These are phyloP conservation scores for Acromyrmex charruanus DNA, from an alignment of 1,140 invertebrate species.

Conservation along the genomic window DNA sequence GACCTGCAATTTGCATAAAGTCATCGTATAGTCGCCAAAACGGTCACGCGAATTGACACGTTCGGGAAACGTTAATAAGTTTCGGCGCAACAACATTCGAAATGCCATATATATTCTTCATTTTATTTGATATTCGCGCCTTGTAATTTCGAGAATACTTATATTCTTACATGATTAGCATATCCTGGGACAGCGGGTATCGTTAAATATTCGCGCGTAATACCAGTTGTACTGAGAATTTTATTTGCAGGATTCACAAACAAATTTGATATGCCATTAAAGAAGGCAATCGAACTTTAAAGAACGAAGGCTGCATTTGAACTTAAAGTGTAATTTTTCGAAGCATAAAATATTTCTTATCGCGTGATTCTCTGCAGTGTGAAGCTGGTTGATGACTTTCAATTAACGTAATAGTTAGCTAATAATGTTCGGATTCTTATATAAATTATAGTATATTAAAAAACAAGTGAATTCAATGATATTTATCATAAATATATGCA, in stretches of 20 bases:
- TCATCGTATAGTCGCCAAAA: background rate
- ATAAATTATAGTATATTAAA: background rate
- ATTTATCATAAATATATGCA: background rate
- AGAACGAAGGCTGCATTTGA: background rate
- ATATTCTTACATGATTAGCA: slow-evolving; percentile 11
- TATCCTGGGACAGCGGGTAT: background rate
- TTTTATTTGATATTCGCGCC: slow-evolving; percentile 44
- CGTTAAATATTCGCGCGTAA: slow-evolving; percentile 40
- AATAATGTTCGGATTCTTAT: background rate
- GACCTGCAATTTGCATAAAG: slow-evolving; percentile 69
- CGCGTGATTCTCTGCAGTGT: background rate
- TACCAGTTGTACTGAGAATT: background rate
- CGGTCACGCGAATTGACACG: slow-evolving; percentile 63
- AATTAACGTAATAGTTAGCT: background rate
- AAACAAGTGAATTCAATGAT: background rate
- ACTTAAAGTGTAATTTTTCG: background rate
- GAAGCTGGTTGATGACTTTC: background rate
- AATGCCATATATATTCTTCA: background rate
- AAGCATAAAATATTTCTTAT: background rate
- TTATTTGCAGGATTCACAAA: slow-evolving; percentile 9
- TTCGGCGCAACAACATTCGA: background rate
- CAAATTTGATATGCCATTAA: slow-evolving; percentile 18
- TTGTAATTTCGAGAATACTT: slow-evolving; percentile 29
- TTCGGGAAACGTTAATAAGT: slow-evolving; percentile 65
- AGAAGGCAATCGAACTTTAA: background rate